Base-by-base conservation (phyloP, 2,113 vertebrate species). In the Larimichthys polyactis region DNA sequence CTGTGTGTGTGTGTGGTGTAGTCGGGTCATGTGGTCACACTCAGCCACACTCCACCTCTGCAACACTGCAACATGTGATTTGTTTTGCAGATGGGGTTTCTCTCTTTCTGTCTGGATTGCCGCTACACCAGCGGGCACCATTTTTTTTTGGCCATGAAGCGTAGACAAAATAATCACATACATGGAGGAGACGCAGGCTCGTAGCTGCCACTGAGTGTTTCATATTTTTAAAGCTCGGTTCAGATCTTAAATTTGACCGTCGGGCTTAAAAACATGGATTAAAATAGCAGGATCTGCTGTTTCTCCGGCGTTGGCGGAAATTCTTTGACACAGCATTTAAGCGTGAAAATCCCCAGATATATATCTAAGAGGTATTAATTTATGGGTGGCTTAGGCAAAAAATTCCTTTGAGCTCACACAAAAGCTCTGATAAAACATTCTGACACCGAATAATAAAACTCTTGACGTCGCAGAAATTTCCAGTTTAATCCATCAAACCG, bases 61-160 rank as follows among this genome's bases (percentile, higher is more conserved):
- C 58, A 55, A 15, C 40, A 17, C 55, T 66, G 74, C 60, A 64
- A 69, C 44, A 7, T 79, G 62, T 29, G 4, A 52, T 71, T 63
- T 78, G 55, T 62, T 78, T 44, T 40, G 49, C 80, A 72, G 59
- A 72, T n/a, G 0, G 43, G 22, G 73, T 79, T 79, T 69, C 32
- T 69, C 3, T 40, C 8, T 40, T 40, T 40, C 51, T 15, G 29
- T 52, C 17, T 40, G 5, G 40, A 27, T 36, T 20, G 0, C 22
- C 10, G 2, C 40, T 19, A 16, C 40, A 29, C 67, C 44, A 36
- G 32, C 20, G 44, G 1, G 36, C 57, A 83, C 15, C 4, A 6
- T 49, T 40, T 36, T n/a, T 49, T 40, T 36, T 17, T 24, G 24
- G 74, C 19, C 14, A 3, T 22, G 14, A 4, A 10, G 51, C 8